Evolutionary conservation across 2,888 invertebrate genomes (phyloP).

Genomic region (Thera britannica): DNA sequence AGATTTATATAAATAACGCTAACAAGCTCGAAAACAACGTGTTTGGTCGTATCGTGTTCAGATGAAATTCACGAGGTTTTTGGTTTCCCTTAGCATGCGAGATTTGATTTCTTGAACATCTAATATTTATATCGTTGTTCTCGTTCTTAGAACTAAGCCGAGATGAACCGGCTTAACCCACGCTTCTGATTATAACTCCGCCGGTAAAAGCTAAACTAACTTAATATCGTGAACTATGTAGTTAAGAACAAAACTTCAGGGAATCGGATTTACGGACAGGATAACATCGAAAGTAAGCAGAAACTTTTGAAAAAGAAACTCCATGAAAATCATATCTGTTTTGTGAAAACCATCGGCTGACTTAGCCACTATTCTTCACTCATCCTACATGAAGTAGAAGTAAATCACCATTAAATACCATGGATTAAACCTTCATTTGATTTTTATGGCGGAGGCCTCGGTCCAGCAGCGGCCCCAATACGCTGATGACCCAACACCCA

Average conservation of each 20-base stretch:
- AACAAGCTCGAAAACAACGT: neutral
- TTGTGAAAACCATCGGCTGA: too few species aligned
- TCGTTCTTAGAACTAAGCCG: neutral
- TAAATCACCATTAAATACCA: too few species aligned
- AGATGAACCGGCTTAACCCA: neutral
- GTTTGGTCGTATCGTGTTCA: neutral
- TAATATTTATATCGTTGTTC: neutral
- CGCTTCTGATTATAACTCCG: neutral
- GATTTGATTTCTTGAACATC: neutral
- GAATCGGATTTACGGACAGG: neutral
- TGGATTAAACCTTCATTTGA: too few species aligned
- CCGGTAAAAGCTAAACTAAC: neutral
- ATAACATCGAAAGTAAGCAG: too few species aligned
- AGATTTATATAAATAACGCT: neutral
- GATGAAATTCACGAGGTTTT: neutral
- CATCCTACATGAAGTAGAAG: too few species aligned
- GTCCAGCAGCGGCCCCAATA: too few species aligned
- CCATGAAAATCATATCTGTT: too few species aligned
- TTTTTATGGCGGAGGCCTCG: too few species aligned
- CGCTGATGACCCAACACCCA: too few species aligned
- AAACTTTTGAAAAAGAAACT: too few species aligned
- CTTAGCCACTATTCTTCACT: too few species aligned
- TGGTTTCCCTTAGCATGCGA: neutral
- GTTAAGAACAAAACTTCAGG: too few species aligned
- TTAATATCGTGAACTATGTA: neutral